Base-by-base conservation (phyloP, 1,140 invertebrate genomes). In the Tetranychus urticae region DNA sequence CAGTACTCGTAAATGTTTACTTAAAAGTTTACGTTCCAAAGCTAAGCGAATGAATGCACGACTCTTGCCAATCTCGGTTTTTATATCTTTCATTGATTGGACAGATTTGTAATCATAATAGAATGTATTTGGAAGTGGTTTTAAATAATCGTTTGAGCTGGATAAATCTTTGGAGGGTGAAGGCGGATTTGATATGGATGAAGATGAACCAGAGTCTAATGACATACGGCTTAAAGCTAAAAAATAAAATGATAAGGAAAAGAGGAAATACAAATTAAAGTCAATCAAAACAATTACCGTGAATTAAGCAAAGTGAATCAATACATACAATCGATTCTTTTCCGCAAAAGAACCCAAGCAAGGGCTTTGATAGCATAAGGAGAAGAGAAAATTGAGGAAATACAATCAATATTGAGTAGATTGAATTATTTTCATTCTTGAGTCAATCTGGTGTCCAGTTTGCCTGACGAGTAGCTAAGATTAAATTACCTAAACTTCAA, bases 61-160 rank as follows among this genome's bases (percentile, higher is more conserved):
- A 0, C 92, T 89, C 71, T 91, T 93, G 2, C 96, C 96, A 62
- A 98, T 92, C 66, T 97, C 89, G 0, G 92, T 97, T 76, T 94
- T 96, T 6, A 99, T 93, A 70, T 94, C 90, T 1, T 84, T 83
- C 86, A 94, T 93, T 14, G 84, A 82, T 77, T 92, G 84, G n/a
- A 97, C 82, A 71, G 91, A 92, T 67, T 88, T 86, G 74, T 94
- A 86, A 74, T 94, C 90, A 72, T 86, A 87, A 14, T 84, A 81
- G 14, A 94, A 73, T 13, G 85, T 88, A 64, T 85, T 82, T 0
- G 89, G 86, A 47, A 93, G 71, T 0, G 86, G 82, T 62, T 71
- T 70, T 2, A 78, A 61, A 56, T 55, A 47, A 61, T 62, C 63
- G 65, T 63, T 61, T 42, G 39, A 42, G 63, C 56, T 63, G 7